phyloP scores from a whole-genome alignment of 2,113 vertebrate genomes.

The Ptychochromis oligacanthus region DNA sequence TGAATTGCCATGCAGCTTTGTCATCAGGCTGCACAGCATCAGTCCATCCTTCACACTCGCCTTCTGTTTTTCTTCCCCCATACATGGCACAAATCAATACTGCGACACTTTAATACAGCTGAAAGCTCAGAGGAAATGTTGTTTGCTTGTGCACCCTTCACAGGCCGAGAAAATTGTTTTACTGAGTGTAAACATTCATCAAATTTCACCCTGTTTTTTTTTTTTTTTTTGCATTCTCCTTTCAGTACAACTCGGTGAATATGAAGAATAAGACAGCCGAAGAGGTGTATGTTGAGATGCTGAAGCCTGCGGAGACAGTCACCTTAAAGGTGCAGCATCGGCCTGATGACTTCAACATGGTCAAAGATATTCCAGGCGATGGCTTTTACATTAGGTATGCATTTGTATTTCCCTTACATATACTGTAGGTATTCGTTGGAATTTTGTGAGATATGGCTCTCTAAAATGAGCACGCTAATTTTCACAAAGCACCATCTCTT shows the following conservation, averaged over 20 bases:
- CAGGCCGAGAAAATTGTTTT: conserved; percentile 16
- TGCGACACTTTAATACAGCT: conserved; percentile 51
- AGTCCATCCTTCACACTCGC: conserved; percentile 43
- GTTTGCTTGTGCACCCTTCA: conserved; percentile 21
- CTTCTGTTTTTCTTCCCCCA: conserved; percentile 31
- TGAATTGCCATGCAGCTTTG: conserved; percentile 37
- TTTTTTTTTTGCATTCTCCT: background rate
- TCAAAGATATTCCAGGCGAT: conserved; percentile 92
- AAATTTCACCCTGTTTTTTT: background rate
- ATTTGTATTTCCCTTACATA: background rate
- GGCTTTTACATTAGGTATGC: conserved; percentile 95
- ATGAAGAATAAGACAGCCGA: conserved; percentile 93
- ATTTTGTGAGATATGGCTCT: conserved; percentile 4
- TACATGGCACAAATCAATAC: conserved; percentile 59
- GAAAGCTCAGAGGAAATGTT: conserved; percentile 47
- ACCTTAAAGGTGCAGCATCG: conserved; percentile 92
- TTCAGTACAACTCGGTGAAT: conserved; percentile 89
- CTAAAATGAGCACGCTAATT: conserved; percentile 13
- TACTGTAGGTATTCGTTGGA: background rate
- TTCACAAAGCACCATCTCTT: conserved; percentile 24
- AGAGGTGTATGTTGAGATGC: conserved; percentile 96
- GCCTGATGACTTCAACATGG: conserved; percentile 87
- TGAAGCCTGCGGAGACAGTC: conserved; percentile 91
- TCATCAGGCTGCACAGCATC: conserved; percentile 46
- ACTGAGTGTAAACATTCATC: conserved; percentile 15